phyloP scores from a whole-genome alignment of 2,113 vertebrate genomes.

The Montifringilla adamsi region DNA sequence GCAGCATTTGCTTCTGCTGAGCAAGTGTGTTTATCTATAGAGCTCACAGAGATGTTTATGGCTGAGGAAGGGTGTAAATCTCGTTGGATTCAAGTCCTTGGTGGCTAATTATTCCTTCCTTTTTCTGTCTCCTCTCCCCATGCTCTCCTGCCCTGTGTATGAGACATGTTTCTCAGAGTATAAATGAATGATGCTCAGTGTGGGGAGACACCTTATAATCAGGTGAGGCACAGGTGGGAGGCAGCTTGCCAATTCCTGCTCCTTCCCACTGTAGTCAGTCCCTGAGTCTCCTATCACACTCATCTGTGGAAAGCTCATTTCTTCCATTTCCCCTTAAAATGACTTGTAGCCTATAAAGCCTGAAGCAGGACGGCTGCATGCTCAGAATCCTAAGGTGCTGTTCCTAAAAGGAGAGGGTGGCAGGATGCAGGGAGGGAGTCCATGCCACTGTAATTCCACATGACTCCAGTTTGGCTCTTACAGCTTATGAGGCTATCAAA shows the following conservation, averaged over 20 bases:
- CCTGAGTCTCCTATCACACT: not conserved
- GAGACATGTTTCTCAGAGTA: not conserved
- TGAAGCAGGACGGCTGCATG: slow-evolving; percentile 22
- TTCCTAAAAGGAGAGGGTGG: not conserved
- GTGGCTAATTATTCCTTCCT: slow-evolving; percentile 6
- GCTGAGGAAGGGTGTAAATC: slow-evolving; percentile 14
- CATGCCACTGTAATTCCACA: not conserved
- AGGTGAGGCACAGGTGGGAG: not conserved
- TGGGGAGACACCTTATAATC: not conserved
- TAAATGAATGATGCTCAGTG: not conserved
- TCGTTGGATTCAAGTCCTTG: not conserved
- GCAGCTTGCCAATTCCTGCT: not conserved
- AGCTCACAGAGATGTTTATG: not conserved
- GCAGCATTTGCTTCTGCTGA: not conserved
- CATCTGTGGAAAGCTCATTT: slow-evolving; percentile 17
- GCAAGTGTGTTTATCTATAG: not conserved
- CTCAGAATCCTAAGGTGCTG: not conserved
- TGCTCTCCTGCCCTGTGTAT: not conserved
- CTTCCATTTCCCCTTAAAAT: slow-evolving; percentile 32
- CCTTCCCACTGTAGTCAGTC: not conserved
- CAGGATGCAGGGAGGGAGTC: not conserved
- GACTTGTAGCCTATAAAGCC: slow-evolving; percentile 37
- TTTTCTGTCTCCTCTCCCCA: not conserved
- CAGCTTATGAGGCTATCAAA: not conserved
- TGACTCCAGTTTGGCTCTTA: not conserved